phyloP scores from a whole-genome alignment of 2,113 vertebrate species.

The Rousettus leschenaultii region DNA sequence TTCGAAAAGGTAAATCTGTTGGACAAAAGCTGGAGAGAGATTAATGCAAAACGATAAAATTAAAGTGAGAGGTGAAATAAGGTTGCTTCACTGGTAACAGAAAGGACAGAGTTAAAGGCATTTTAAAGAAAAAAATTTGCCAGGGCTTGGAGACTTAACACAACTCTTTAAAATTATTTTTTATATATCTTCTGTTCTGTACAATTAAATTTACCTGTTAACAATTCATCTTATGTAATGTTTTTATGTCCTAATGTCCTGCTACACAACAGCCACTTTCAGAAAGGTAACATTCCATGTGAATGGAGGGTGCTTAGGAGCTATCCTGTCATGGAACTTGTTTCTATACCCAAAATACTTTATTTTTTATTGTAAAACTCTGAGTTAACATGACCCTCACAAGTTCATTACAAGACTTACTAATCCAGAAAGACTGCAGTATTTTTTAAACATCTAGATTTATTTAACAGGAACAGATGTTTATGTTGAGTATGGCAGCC shows the following conservation, averaged over 20 bases:
- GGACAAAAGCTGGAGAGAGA: background rate
- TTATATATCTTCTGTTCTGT: background rate
- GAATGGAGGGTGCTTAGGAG: background rate
- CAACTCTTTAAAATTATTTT: background rate
- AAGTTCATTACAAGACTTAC: constrained; percentile 6
- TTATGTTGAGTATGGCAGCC: background rate
- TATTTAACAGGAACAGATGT: constrained; percentile 15
- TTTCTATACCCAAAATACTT: background rate
- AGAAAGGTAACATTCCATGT: background rate
- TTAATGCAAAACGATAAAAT: background rate
- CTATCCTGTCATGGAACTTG: background rate
- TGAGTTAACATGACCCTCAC: constrained; percentile 21
- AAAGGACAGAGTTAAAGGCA: background rate
- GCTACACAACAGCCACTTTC: background rate
- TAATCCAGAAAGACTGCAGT: constrained; percentile 5
- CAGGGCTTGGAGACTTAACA: background rate
- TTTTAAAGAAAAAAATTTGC: constrained; percentile 19
- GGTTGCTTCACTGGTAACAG: background rate
- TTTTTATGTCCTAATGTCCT: background rate
- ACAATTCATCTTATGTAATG: background rate
- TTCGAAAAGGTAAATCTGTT: constrained; percentile 7
- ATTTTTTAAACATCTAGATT: constrained; percentile 29
- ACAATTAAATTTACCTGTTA: background rate
- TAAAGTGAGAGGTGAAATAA: background rate
- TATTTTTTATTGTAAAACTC: constrained; percentile 31